A percentile compares a stretch with the other conserved stretches of the same genome.
phyloP scores from a whole-genome alignment of 2,797 vertebrate species.

The Bradypodion ventrale region DNA sequence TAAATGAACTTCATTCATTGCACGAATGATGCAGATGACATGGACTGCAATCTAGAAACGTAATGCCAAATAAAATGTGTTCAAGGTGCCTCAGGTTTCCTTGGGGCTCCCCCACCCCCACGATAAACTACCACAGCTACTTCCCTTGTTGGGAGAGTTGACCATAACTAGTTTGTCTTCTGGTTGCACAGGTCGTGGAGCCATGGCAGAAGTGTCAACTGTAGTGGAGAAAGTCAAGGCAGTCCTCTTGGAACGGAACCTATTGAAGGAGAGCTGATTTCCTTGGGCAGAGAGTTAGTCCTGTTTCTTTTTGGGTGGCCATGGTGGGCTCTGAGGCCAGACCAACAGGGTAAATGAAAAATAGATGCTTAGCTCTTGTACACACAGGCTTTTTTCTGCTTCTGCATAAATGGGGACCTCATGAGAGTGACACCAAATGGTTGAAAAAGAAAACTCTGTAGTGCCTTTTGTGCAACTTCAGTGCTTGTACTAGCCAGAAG shows the following conservation, averaged over 20 bases:
- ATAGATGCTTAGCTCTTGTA: not conserved
- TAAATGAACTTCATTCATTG: no score
- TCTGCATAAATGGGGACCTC: slow-evolving; percentile 1
- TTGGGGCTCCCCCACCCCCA: no score
- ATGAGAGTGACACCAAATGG: slow-evolving; percentile 4
- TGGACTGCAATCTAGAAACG: no score
- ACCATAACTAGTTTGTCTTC: not conserved
- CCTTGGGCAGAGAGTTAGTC: not conserved
- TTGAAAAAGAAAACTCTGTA: no score
- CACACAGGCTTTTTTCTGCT: slow-evolving; percentile 25
- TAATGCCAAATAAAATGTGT: no score
- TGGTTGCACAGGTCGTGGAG: slow-evolving; percentile 84
- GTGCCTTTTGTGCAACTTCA: no score
- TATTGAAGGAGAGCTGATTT: slow-evolving; percentile 50
- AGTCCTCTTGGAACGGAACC: slow-evolving; percentile 49
- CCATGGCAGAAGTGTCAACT: slow-evolving; percentile 91
- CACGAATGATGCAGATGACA: no score
- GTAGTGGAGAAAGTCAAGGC: slow-evolving; percentile 82
- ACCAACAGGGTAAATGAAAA: not conserved
- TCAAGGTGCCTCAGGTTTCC: no score
- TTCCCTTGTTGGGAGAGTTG: no score
- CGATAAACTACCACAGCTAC: no score
- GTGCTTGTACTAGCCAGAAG: not conserved
- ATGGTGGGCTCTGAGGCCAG: slow-evolving; percentile 7
- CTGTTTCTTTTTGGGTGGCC: not conserved